Conservation (phyloP, 2,113 vertebrate genomes). For the Tychaedon coryphoeus region DNA sequence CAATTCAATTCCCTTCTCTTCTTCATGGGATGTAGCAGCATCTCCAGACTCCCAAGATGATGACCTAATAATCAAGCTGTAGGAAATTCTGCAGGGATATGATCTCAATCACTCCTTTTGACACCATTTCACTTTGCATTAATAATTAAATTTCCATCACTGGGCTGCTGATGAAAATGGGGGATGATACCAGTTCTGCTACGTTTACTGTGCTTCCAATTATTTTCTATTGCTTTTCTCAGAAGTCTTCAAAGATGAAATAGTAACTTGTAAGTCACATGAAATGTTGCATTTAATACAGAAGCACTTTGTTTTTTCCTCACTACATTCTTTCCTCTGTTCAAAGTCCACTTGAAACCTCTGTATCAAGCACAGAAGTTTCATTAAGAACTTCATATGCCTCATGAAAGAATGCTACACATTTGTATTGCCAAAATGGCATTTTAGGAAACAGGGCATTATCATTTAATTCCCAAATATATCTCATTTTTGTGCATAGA, state of each 20-base stretch:
- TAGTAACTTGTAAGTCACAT: not conserved
- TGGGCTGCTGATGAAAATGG: not conserved
- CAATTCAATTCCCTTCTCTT: not conserved
- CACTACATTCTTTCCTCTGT: not conserved
- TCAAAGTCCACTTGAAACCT: not conserved
- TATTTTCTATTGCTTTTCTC: not conserved
- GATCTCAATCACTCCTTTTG: conserved; percentile 1
- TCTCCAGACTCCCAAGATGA: not conserved
- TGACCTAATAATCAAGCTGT: conserved; percentile 24
- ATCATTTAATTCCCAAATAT: not conserved
- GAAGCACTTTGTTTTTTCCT: not conserved
- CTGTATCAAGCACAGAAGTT: not conserved
- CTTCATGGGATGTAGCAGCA: not conserved
- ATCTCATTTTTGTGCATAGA: not conserved
- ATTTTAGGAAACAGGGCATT: not conserved
- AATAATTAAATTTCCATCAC: conserved; percentile 57
- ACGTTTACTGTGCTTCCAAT: not conserved
- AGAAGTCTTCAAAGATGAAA: not conserved
- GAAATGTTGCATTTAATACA: not conserved
- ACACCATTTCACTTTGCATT: conserved; percentile 33
- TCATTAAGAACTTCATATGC: not conserved
- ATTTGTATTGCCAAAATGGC: not conserved
- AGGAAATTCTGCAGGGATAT: conserved; percentile 7
- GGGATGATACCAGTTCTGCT: not conserved
- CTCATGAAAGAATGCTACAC: not conserved